Percentiles rank a stretch among this genome's conserved stretches.
Conservation (phyloP, 2,113 vertebrate species). For the Mustelus asterias region DNA sequence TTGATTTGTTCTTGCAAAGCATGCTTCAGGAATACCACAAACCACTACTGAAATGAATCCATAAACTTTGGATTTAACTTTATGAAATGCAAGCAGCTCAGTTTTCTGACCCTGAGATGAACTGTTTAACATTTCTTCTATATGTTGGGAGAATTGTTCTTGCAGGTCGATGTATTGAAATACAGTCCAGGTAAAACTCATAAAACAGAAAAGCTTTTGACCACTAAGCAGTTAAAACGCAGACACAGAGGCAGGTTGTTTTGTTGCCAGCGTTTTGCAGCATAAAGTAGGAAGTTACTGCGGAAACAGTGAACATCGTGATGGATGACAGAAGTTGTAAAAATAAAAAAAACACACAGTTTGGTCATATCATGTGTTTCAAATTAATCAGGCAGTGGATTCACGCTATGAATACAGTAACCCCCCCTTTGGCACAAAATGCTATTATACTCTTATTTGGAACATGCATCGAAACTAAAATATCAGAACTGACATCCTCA, state of each 20-base stretch:
- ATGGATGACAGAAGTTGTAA: conserved; percentile 33
- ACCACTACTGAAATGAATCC: not conserved
- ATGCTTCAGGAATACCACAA: not conserved
- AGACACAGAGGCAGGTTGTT: conserved; percentile 3
- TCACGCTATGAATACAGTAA: conserved; percentile 2
- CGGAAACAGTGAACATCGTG: conserved; percentile 24
- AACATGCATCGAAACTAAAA: conserved; percentile 31
- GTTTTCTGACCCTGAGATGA: not conserved
- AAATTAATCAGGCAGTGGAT: conserved; percentile 35
- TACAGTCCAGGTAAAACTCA: not conserved
- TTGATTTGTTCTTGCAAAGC: conserved; percentile 4
- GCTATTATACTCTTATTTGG: conserved; percentile 19
- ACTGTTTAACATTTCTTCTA: not conserved
- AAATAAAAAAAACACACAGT: conserved; percentile 4
- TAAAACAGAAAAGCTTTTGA: not conserved
- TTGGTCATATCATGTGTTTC: conserved; percentile 34
- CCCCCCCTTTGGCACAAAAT: conserved; percentile 29
- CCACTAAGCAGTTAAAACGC: not conserved
- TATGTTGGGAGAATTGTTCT: not conserved
- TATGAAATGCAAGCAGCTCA: not conserved
- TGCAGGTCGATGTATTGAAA: not conserved
- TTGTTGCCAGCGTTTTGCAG: conserved; percentile 23
- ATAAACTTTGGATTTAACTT: not conserved
- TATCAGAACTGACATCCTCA: conserved; percentile 29
- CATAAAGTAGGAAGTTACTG: conserved; percentile 13